These are phyloP conservation scores for Pangasius larnaudii DNA, from an alignment of 2,797 vertebrate species.

Conservation along the genomic window DNA sequence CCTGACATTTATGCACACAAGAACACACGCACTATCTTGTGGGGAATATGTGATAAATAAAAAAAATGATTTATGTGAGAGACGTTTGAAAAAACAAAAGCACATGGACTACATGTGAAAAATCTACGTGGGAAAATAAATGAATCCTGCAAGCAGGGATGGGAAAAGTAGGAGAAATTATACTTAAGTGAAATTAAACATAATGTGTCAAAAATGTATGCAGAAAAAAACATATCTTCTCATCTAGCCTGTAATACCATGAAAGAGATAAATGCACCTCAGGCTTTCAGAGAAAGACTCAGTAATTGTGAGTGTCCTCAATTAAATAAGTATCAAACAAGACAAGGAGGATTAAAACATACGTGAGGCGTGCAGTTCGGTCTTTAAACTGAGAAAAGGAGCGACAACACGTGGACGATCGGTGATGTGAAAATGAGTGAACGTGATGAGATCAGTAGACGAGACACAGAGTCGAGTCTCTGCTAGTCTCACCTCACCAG, in stretches of 20 bases:
- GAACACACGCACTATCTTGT: background rate
- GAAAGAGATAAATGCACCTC: background rate
- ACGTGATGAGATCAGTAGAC: constrained; percentile 41
- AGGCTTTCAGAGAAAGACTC: background rate
- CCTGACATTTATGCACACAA: background rate
- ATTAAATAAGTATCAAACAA: background rate
- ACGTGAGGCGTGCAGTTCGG: background rate
- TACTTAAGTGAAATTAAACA: background rate
- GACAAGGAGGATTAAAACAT: background rate
- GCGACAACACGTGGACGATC: constrained; percentile 43
- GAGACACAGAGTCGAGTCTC: constrained; percentile 53
- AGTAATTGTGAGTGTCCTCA: too few relatives aligned
- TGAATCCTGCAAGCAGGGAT: background rate
- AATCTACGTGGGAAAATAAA: background rate
- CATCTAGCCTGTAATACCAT: background rate
- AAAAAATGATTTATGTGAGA: background rate
- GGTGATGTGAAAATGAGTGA: constrained; percentile 43
- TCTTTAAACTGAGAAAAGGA: constrained; percentile 1
- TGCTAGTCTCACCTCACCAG: constrained; percentile 72
- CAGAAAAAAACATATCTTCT: background rate
- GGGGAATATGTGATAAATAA: background rate
- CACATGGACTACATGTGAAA: background rate
- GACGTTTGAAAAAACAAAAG: background rate
- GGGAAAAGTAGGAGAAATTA: background rate
- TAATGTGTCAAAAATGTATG: background rate